Evolutionary conservation across 2,113 vertebrate species (phyloP), one percentile per base, ranked within the genome.

Genomic region (Dicaeum eximium): DNA sequence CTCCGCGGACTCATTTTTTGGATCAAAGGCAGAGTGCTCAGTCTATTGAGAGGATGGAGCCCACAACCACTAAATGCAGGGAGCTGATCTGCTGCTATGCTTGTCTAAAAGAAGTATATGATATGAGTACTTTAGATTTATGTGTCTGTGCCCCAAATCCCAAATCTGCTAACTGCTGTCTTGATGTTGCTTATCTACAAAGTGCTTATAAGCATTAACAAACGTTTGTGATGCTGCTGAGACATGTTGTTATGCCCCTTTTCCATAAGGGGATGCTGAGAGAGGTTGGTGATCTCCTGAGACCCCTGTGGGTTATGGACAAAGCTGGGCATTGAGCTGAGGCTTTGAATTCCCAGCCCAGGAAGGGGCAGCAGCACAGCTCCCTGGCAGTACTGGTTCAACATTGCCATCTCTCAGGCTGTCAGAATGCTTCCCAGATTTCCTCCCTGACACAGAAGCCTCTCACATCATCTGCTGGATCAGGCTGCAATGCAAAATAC

Each of bases 161-260:
- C 74, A n/a, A n/a, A n/a, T 92, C 64, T 92, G 88, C 84, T 73
- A 54, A 60, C 92, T 86, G 82, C 90, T 64, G 74, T 62, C 90
- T 97, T 90, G 79, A 88, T 95, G 92, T 90, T 80, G 48, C 65
- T 96, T 95, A 93, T 94, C 95, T 95, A 44, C 81, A 88, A 65
- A 96, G 88, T 40, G 58, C 94, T 94, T 92, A 66, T 22, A 75
- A 90, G 90, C 54, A 48, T 90, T 96, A 86, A 80, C 51, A 86
- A 88, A 86, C 67, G 48, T 75, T 75, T 38, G n/a, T 69, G 84
- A 35, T 79, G 57, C 73, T 62, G 24, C 85, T 56, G 81, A n/a
- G 71, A 66, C 6, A 0, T 9, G 21, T 16, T 33, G 21, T 88
- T 92, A 70, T 90, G 51, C 91, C 58, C 22, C 1, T 89, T 92